These are phyloP conservation scores for Drosophila micromelanica DNA, from an alignment of 1,140 invertebrate species.

Conservation along the genomic window DNA sequence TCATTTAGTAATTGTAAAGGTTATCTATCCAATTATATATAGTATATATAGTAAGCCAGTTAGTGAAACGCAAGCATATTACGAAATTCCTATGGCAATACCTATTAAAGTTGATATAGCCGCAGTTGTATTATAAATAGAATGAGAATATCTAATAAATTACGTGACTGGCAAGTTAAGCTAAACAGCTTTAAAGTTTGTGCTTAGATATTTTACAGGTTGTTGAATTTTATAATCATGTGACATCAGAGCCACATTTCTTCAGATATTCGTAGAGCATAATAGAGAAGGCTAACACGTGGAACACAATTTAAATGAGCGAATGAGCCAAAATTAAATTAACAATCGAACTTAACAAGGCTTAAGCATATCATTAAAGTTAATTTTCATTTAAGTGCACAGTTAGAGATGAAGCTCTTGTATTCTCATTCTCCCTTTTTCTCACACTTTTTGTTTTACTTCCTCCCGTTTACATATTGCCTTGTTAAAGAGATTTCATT, in stretches of 20 bases:
- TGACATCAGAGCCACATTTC: constrained; percentile 12
- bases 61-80: constrained; percentile 2
- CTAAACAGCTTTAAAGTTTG: neutral
- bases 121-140: neutral
- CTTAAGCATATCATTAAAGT: too few species aligned
- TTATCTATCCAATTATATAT: constrained; percentile 11
- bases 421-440: too few species aligned
- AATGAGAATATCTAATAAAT: constrained; percentile 25
- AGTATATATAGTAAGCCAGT: neutral
- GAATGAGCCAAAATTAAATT: neutral
- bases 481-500: too few species aligned
- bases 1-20: neutral
- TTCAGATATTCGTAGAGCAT: neutral
- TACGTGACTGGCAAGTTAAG: constrained; percentile 37
- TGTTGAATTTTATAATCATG: constrained; percentile 13
- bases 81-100: constrained; percentile 1
- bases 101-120: neutral
- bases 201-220: neutral
- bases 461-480: too few species aligned
- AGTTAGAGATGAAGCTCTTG: too few species aligned
- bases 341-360: too few species aligned
- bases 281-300: neutral
- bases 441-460: too few species aligned
- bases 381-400: too few species aligned
- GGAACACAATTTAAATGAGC: neutral